Evolutionary conservation across 2,797 vertebrate genomes (phyloP), one percentile per base, ranked within the genome.

Genomic region (Falco berigora): DNA sequence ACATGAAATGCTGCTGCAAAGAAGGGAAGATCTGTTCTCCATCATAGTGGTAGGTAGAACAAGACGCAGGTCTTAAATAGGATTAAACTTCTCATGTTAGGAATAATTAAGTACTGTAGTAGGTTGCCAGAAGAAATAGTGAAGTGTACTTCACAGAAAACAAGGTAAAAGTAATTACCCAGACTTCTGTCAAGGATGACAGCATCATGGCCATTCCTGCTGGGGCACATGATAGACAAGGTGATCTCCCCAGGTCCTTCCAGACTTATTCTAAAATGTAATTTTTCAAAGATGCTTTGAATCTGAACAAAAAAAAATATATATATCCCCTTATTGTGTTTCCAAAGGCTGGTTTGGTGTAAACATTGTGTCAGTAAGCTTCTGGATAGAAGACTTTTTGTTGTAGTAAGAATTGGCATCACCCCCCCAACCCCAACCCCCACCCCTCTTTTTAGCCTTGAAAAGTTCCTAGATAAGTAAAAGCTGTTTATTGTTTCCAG

Each of bases 401-500:
- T 86, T 73, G 14, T 36, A 63, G n/a, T 46, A 80, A 75, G 19
- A 38, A 67, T 7, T 77, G 50, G 3, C 27, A 62, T 46, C 46
- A 19, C 6, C 49, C 32, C 18, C 8, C 4, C 9, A 5, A 0
- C 0, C 23, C 10, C 12, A 10, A 34, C 5, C 46, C 8, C 15
- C 8, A 3, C 32, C 8, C 10, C 22, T 18, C 34, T 58, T 88
- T 87, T 63, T 86, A 90, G n/a, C 36, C 30, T 80, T 58, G 27
- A 38, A 59, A 67, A 89, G 22, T 69, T 87, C 42, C 14, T 55
- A 69, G 27, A 30, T 82, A 47, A 69, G 34, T 55, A 79, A 69
- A 56, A 49, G 19, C 28, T 94, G 52, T 25, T 76, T 58, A 75
- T 55, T 59, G 12, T 63, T 87, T 74, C n/a, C 22, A 21, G n/a